Percentiles rank a stretch among this genome's conserved stretches.
phyloP scores from a whole-genome alignment of 2,797 vertebrate species.

The Vultur gryphus region DNA sequence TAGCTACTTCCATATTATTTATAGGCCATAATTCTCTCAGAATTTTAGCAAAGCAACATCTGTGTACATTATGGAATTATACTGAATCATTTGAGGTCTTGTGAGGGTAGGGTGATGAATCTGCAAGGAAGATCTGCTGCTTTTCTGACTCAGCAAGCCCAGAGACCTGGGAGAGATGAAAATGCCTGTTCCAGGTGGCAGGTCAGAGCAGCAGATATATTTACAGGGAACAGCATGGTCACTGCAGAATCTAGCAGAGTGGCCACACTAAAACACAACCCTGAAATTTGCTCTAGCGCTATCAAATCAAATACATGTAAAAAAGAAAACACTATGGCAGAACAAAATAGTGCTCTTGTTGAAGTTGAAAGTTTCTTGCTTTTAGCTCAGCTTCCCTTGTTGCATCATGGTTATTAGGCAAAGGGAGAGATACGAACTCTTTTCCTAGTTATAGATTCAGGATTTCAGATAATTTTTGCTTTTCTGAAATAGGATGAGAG shows the following conservation, averaged over 20 bases:
- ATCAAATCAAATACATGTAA: not conserved
- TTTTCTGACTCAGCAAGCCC: not conserved
- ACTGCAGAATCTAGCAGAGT: not conserved
- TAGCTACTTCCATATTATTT: not conserved
- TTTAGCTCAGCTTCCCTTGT: not conserved
- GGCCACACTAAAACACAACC: not conserved
- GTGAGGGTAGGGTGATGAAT: not conserved
- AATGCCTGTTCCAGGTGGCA: not conserved
- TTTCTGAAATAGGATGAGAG: not conserved
- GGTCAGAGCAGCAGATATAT: not conserved
- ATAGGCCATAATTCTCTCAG: not conserved
- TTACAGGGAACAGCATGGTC: not conserved
- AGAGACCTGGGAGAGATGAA: not conserved
- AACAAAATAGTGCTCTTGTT: not conserved
- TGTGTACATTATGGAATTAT: not conserved
- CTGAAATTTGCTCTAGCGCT: not conserved
- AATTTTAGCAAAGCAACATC: not conserved
- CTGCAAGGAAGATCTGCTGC: not conserved
- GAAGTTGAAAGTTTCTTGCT: not conserved
- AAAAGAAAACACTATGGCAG: not conserved
- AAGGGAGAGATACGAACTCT: not conserved
- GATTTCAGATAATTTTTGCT: not conserved
- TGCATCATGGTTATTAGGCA: not conserved
- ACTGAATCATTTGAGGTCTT: not conserved
- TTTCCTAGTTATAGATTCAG: not conserved